Percentiles rank a stretch among this genome's conserved stretches.
phyloP scores from a whole-genome alignment of 2,113 vertebrate species.

The Grallaria varia region DNA sequence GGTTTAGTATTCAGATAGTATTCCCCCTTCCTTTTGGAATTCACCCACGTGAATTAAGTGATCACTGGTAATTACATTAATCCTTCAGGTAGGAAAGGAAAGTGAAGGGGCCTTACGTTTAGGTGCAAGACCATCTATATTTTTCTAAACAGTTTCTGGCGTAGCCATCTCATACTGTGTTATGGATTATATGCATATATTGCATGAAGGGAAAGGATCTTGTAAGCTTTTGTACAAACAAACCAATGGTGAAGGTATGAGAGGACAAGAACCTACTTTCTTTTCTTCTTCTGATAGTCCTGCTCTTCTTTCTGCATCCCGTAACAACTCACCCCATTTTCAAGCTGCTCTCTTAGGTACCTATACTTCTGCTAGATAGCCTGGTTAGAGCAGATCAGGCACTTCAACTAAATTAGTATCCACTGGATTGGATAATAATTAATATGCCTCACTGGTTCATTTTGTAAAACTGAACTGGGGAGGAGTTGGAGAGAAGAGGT shows the following conservation, averaged over 20 bases:
- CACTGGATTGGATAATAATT: background rate
- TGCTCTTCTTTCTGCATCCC: background rate
- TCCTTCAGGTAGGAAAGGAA: background rate
- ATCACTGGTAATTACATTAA: background rate
- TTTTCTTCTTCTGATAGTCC: background rate
- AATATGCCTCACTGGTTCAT: background rate
- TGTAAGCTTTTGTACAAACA: background rate
- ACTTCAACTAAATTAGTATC: background rate
- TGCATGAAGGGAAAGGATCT: background rate
- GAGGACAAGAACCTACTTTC: background rate
- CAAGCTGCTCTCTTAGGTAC: background rate
- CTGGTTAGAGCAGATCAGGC: background rate
- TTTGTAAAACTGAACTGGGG: background rate
- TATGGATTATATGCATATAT: background rate
- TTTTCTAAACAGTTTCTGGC: background rate
- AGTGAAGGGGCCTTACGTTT: background rate
- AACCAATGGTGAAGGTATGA: background rate
- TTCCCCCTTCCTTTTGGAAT: background rate
- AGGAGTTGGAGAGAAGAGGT: background rate
- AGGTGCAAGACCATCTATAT: background rate
- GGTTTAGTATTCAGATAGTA: background rate
- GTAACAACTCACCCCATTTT: background rate
- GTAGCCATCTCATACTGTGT: background rate
- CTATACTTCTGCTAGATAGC: background rate
- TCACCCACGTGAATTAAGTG: background rate